Evolutionary conservation across 2,888 invertebrate genomes (phyloP).

Genomic region (Drosophila suboccidentalis): DNA sequence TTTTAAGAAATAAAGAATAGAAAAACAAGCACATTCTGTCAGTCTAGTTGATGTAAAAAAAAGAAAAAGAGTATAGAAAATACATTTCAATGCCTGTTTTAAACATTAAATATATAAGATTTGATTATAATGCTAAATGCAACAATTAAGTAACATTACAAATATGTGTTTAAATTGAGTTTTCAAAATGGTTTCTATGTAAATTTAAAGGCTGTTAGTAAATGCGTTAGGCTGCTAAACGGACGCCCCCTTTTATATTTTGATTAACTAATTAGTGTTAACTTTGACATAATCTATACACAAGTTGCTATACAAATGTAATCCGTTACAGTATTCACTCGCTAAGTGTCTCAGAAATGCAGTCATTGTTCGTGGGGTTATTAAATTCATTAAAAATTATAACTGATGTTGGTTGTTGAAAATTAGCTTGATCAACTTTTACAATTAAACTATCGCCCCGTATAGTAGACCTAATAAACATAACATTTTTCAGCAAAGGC

Average conservation of each 20-base stretch:
- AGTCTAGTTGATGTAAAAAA: constrained; percentile 67
- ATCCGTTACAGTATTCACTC: constrained; percentile 13
- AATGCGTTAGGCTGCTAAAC: constrained; percentile 44
- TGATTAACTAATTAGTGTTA: constrained; percentile 24
- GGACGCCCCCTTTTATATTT: constrained; percentile 1
- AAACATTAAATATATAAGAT: constrained; percentile 40
- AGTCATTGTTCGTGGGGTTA: constrained; percentile 13
- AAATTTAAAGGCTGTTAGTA: constrained; percentile 46
- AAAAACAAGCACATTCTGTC: constrained; percentile 51
- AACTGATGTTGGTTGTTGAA: constrained; percentile 4
- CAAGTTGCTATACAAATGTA: constrained; percentile 13
- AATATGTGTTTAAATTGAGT: constrained; percentile 18
- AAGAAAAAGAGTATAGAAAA: constrained; percentile 47
- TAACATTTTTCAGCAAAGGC: constrained; percentile 56
- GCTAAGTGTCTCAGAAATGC: constrained; percentile 27
- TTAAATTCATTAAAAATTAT: constrained; percentile 46
- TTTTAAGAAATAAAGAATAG: neutral
- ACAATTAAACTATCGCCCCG: constrained; percentile 14
- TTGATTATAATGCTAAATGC: constrained; percentile 66
- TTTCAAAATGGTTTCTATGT: constrained; percentile 15
- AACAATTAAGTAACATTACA: constrained; percentile 67
- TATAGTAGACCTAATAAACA: constrained; percentile 25
- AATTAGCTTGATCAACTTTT: constrained; percentile 7
- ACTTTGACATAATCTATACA: constrained; percentile 31
- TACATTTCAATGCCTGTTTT: constrained; percentile 41